These are phyloP conservation scores for Glomeris marginata DNA, from an alignment of 2,888 invertebrate species.

Conservation along the genomic window DNA sequence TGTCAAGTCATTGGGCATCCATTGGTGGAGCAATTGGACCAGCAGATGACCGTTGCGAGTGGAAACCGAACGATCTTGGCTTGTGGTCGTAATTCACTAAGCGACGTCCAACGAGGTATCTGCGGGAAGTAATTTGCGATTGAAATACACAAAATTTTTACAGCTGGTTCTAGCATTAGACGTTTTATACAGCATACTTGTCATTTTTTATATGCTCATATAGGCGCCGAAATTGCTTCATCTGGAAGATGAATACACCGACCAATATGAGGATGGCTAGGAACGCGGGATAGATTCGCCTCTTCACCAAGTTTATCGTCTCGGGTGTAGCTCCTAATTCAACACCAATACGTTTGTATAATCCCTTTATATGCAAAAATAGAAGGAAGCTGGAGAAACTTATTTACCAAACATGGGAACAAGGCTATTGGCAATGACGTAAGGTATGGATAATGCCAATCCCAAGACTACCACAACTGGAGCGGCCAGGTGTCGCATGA, in stretches of 20 bases:
- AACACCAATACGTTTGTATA: slow-evolving; percentile 1
- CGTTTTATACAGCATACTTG: slow-evolving; percentile 43
- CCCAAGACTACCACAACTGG: slow-evolving; percentile 83
- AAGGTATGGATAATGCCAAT: slow-evolving; percentile 81
- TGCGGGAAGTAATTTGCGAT: slow-evolving; percentile 21
- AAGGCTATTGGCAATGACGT: slow-evolving; percentile 60
- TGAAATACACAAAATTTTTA: not conserved
- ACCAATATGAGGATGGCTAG: slow-evolving; percentile 52
- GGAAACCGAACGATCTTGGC: slow-evolving; percentile 1
- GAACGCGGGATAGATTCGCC: slow-evolving; percentile 79
- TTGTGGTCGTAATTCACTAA: slow-evolving; percentile 80
- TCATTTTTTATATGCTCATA: slow-evolving; percentile 99
- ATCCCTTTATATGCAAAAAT: not conserved
- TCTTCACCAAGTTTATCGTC: slow-evolving; percentile 49
- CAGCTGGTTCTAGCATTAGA: not conserved
- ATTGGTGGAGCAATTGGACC: too few relatives aligned
- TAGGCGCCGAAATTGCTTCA: slow-evolving; percentile 80
- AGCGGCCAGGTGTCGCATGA: slow-evolving; percentile 68
- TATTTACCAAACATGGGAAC: slow-evolving; percentile 33
- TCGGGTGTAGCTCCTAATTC: slow-evolving; percentile 29
- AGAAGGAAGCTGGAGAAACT: not conserved
- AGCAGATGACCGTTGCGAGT: too few relatives aligned
- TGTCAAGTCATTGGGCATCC: too few relatives aligned
- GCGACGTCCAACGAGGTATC: slow-evolving; percentile 81
- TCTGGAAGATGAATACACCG: slow-evolving; percentile 64